Conservation (phyloP, 2,888 invertebrate species). For the Sinelater perroti region DNA sequence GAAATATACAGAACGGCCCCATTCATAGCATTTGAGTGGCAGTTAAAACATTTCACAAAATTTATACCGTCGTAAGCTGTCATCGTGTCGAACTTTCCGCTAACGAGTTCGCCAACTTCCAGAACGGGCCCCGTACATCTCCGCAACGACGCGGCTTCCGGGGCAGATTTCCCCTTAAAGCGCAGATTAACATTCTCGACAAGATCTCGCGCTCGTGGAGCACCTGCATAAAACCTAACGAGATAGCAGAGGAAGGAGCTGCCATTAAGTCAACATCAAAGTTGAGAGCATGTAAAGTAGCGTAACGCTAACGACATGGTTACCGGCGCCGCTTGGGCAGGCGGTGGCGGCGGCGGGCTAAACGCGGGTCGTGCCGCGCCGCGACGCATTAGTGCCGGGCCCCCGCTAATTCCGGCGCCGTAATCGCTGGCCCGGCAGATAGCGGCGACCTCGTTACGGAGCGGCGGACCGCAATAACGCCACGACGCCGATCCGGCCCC, state of each 20-base stretch:
- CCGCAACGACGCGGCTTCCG: not conserved
- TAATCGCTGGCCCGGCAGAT: conserved; percentile 39
- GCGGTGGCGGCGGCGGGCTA: too few relatives aligned
- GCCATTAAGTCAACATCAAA: conserved; percentile 33
- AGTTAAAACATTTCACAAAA: not conserved
- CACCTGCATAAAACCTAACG: conserved; percentile 33
- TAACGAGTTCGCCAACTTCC: not conserved
- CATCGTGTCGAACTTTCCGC: too few relatives aligned
- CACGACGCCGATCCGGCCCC: conserved; percentile 31
- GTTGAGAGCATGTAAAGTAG: conserved; percentile 34
- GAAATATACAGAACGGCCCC: too few relatives aligned
- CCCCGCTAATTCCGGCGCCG: conserved; percentile 43
- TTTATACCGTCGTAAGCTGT: too few relatives aligned
- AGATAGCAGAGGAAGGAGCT: conserved; percentile 30
- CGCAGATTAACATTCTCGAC: conserved; percentile 28
- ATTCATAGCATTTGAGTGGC: not conserved
- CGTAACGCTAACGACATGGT: conserved; percentile 22
- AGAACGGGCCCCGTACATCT: not conserved
- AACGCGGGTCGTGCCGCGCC: conserved; percentile 20
- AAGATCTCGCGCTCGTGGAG: conserved; percentile 15
- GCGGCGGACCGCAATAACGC: conserved; percentile 34
- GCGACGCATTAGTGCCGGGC: conserved; percentile 43
- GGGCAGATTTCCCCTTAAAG: conserved; percentile 20
- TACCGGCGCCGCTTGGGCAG: conserved; percentile 22
- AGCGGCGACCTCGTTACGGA: conserved; percentile 36